These are phyloP conservation scores for Leptopilina drosophilae DNA, from an alignment of 2,888 invertebrate species.

Conservation along the genomic window DNA sequence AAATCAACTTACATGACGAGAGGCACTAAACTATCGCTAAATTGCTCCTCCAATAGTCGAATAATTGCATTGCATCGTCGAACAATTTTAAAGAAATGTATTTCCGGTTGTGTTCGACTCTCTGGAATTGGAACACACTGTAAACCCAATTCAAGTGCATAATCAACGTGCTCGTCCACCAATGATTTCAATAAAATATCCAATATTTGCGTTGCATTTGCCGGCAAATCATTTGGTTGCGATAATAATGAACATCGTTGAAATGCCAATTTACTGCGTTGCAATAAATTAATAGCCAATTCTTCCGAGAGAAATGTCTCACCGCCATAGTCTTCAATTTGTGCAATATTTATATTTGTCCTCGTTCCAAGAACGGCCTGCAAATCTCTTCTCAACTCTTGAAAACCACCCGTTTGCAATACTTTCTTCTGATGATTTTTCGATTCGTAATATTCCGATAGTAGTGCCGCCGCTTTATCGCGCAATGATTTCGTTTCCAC, in stretches of 20 bases:
- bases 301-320: constrained; percentile 98
- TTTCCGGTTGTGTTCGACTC: constrained; percentile 89
- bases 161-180: constrained; percentile 95
- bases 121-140: constrained; percentile 94
- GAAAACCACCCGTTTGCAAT: constrained; percentile 93
- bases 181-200: constrained; percentile 91
- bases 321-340: constrained; percentile 97
- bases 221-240: constrained; percentile 85
- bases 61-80: constrained; percentile 96
- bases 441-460: constrained; percentile 92
- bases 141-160: constrained; percentile 95
- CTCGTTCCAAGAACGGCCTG: constrained; percentile 95
- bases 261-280: constrained; percentile 93
- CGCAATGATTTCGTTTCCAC: constrained; percentile 88
- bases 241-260: constrained; percentile 92
- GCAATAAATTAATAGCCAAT: constrained; percentile 92
- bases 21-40: constrained; percentile 92
- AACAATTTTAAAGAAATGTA: constrained; percentile 95
- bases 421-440: constrained; percentile 97
- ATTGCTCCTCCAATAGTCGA: constrained; percentile 94
- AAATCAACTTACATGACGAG: constrained; percentile 85
- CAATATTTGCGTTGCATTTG: constrained; percentile 88
- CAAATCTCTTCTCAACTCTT: constrained; percentile 94
- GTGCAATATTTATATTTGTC: constrained; percentile 94
- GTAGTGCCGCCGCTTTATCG: constrained; percentile 85